Evolutionary conservation across 1,140 invertebrate genomes (phyloP).

Genomic region (Oncopodura yosiiana): DNA sequence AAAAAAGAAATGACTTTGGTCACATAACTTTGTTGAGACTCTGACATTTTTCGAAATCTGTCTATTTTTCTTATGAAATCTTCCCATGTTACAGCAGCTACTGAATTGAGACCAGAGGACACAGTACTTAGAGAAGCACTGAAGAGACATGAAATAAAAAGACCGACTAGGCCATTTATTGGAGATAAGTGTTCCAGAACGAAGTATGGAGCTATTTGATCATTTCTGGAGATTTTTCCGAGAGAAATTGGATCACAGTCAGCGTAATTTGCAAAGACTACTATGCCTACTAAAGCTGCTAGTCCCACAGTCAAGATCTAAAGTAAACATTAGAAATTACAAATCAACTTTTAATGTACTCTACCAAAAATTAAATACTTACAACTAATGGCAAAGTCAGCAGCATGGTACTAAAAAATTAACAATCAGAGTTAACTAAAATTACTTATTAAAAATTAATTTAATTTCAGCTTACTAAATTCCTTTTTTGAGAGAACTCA

Average conservation of each 20-base stretch:
- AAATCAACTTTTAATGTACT: no score
- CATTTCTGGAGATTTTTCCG: conserved; percentile 27
- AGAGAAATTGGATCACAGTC: conserved; percentile 38
- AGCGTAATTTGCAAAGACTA: conserved; percentile 40
- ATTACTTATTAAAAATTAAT: neutral
- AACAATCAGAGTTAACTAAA: neutral
- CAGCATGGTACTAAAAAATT: conserved; percentile 19
- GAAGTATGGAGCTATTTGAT: conserved; percentile 34
- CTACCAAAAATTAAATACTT: no score
- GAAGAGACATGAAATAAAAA: conserved; percentile 37
- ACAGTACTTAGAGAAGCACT: conserved; percentile 39
- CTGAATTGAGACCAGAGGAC: conserved; percentile 43
- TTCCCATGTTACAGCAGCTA: conserved; percentile 44
- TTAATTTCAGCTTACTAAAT: conserved; percentile 17
- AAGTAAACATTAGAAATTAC: no score
- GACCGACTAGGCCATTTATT: conserved; percentile 36
- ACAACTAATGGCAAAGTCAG: conserved; percentile 23
- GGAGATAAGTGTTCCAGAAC: conserved; percentile 28
- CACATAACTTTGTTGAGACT: conserved; percentile 37
- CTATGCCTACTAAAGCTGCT: conserved; percentile 36
- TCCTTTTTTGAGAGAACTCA: conserved; percentile 27
- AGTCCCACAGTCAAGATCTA: conserved; percentile 41
- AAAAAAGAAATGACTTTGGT: conserved; percentile 38
- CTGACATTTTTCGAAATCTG: conserved; percentile 35
- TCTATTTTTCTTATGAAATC: conserved; percentile 39